Conservation (phyloP, 2,113 vertebrate genomes). For the Periophthalmodon schlosseri region DNA sequence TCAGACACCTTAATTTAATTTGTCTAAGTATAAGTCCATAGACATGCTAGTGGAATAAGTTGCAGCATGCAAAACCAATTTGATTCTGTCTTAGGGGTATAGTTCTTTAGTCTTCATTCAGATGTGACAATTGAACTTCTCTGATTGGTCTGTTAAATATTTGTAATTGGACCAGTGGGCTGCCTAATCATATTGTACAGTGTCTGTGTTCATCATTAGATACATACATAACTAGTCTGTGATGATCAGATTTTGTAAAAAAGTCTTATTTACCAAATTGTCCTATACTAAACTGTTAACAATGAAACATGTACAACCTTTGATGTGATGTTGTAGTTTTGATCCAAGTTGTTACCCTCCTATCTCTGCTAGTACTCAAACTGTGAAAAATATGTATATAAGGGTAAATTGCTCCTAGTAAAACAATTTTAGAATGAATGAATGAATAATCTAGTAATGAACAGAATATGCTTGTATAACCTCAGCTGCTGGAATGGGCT, state of each 20-base stretch:
- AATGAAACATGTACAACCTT: too few relatives aligned
- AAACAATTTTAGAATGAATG: too few relatives aligned
- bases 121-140: background rate
- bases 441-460: too few relatives aligned
- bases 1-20: conserved; percentile 53
- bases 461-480: too few relatives aligned
- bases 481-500: too few relatives aligned
- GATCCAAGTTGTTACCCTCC: too few relatives aligned
- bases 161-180: background rate
- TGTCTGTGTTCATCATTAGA: background rate
- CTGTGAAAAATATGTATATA: too few relatives aligned
- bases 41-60: conserved; percentile 5
- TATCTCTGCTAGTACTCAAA: too few relatives aligned
- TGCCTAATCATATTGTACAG: background rate
- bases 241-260: background rate
- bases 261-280: too few relatives aligned
- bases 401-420: too few relatives aligned
- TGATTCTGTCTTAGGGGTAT: background rate
- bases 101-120: background rate
- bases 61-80: conserved; percentile 10
- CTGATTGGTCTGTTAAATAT: background rate
- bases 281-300: too few relatives aligned
- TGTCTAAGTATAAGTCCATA: conserved; percentile 25
- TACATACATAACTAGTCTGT: background rate
- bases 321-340: too few relatives aligned